phyloP scores from a whole-genome alignment of 2,888 invertebrate genomes.

The Oscheius sp. region DNA sequence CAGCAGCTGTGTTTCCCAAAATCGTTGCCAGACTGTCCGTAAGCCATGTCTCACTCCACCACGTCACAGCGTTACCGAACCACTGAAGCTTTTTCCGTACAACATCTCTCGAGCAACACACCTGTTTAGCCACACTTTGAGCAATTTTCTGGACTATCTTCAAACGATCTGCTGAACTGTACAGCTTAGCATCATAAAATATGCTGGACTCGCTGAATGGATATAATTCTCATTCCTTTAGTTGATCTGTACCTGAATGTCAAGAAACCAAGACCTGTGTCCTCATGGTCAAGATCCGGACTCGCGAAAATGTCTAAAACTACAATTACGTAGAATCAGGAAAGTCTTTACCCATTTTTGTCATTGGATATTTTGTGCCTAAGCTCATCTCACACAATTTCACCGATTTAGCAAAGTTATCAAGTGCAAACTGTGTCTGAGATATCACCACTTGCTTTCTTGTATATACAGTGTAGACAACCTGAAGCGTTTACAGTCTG shows the following conservation, averaged over 20 bases:
- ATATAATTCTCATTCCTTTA: conserved; percentile 6
- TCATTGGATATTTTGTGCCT: conserved; percentile 85
- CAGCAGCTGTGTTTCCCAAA: conserved; percentile 70
- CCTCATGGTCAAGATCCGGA: background rate
- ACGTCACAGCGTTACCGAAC: conserved; percentile 74
- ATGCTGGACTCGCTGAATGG: conserved; percentile 75
- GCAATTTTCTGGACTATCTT: conserved; percentile 85
- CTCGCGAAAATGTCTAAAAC: conserved; percentile 86
- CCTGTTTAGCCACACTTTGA: conserved; percentile 93
- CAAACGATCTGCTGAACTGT: conserved; percentile 84
- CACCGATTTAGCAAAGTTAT: conserved; percentile 77
- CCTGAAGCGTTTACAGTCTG: background rate
- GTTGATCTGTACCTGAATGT: background rate
- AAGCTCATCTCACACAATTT: conserved; percentile 82
- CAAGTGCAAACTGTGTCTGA: conserved; percentile 80
- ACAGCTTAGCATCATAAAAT: conserved; percentile 83
- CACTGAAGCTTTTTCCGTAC: conserved; percentile 55
- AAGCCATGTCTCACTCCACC: conserved; percentile 74
- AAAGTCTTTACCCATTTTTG: conserved; percentile 83
- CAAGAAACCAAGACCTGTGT: too few species aligned
- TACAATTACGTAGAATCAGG: background rate
- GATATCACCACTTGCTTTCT: conserved; percentile 78
- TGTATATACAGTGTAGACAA: conserved; percentile 77
- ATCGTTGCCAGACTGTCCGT: conserved; percentile 72
- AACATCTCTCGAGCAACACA: background rate